phyloP scores from a whole-genome alignment of 1,140 invertebrate species.

The Brachystomella parvula region DNA sequence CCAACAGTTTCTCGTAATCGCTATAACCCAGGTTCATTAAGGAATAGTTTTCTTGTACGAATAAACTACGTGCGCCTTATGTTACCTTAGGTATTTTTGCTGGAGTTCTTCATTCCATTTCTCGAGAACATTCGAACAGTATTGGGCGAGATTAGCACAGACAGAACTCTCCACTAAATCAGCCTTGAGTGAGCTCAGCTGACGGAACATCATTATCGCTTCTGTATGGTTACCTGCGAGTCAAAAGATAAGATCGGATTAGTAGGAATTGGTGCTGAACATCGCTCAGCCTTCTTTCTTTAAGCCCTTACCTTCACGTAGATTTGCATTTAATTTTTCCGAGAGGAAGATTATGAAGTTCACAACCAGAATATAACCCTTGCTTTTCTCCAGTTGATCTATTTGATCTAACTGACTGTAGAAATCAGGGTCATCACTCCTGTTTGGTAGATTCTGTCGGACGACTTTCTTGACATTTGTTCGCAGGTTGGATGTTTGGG shows the following conservation, averaged over 20 bases:
- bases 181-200: neutral
- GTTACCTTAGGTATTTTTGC: neutral
- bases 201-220: neutral
- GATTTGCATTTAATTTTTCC: conserved; percentile 26
- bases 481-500: conserved; percentile 11
- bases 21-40: neutral
- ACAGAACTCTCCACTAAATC: neutral
- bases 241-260: neutral
- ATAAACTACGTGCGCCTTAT: neutral
- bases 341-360: conserved; percentile 24
- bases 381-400: conserved; percentile 18
- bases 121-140: neutral
- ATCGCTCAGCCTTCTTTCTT: neutral
- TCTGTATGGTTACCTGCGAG: neutral
- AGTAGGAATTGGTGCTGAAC: neutral
- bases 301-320: conserved; percentile 17
- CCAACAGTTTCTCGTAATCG: conserved; percentile 21
- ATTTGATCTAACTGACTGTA: conserved; percentile 27
- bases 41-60: neutral
- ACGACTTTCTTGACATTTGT: conserved; percentile 15
- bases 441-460: conserved; percentile 28
- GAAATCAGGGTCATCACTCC: conserved; percentile 24
- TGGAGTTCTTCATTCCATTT: neutral
- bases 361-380: conserved; percentile 22
- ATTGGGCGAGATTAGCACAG: neutral